These are phyloP conservation scores for Polypterus bichir DNA, from an alignment of 2,113 vertebrate genomes.

Conservation along the genomic window DNA sequence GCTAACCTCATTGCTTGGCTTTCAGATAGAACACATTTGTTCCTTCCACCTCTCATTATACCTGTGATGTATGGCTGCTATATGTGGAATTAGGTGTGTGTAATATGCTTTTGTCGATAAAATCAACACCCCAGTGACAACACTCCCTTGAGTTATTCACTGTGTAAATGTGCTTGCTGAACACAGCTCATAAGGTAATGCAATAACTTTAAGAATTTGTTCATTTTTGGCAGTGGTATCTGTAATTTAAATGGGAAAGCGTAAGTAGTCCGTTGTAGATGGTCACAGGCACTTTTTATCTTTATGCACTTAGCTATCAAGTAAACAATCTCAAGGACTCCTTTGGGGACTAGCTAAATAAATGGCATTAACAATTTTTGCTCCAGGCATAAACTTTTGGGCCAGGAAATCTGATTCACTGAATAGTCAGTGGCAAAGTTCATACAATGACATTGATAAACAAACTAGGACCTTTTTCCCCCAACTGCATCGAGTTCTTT, in stretches of 20 bases:
- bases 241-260: slow-evolving; percentile 1
- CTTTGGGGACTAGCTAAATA: too few relatives aligned
- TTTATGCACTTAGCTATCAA: too few relatives aligned
- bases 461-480: too few relatives aligned
- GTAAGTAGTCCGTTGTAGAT: neutral
- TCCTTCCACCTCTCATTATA: slow-evolving; percentile 17
- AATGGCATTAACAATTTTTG: too few relatives aligned
- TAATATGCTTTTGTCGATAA: slow-evolving; percentile 21
- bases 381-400: too few relatives aligned
- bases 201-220: neutral
- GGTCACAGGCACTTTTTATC: too few relatives aligned
- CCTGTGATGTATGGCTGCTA: slow-evolving; percentile 20
- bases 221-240: neutral
- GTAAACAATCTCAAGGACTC: too few relatives aligned
- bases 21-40: slow-evolving; percentile 22
- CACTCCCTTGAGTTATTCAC: slow-evolving; percentile 14
- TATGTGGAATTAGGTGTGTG: slow-evolving; percentile 16
- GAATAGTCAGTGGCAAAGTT: too few relatives aligned
- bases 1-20: slow-evolving; percentile 18
- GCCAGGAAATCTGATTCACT: too few relatives aligned
- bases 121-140: slow-evolving; percentile 9
- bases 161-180: neutral
- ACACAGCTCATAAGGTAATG: neutral
- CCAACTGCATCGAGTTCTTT: too few relatives aligned
- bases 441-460: too few relatives aligned